Percentiles rank a stretch among this genome's conserved stretches.
phyloP scores from a whole-genome alignment of 2,888 invertebrate genomes.

The Leptinotarsa haldemani region DNA sequence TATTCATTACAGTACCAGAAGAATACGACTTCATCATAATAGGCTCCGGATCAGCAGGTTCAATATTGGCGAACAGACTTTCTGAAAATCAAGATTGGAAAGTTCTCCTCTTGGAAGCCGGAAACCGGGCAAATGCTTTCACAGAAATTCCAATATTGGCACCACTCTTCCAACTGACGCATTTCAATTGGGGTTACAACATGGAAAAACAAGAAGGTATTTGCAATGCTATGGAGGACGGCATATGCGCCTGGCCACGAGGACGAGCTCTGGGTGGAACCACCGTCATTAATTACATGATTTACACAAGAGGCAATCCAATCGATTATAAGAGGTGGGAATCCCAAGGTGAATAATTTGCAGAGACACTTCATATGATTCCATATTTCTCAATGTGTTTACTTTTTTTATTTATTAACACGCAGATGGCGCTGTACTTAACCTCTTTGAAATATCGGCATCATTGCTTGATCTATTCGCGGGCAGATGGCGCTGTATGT shows the following conservation, averaged over 20 bases:
- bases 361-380: not conserved
- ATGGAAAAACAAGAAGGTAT: constrained; percentile 57
- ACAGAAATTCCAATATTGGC: constrained; percentile 61
- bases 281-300: constrained; percentile 65
- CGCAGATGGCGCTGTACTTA: too few species aligned
- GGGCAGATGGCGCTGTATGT: too few species aligned
- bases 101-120: constrained; percentile 58
- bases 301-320: constrained; percentile 71
- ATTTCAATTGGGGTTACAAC: constrained; percentile 64
- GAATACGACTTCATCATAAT: constrained; percentile 66
- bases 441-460: too few species aligned
- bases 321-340: constrained; percentile 78
- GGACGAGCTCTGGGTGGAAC: constrained; percentile 72
- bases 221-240: constrained; percentile 39
- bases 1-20: constrained; percentile 27
- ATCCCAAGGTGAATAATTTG: constrained; percentile 40
- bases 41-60: constrained; percentile 67
- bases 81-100: constrained; percentile 65
- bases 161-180: constrained; percentile 61
- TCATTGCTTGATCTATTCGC: too few species aligned
- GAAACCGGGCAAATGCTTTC: constrained; percentile 60
- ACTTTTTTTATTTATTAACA: too few species aligned
- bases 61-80: constrained; percentile 67
- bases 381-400: not conserved
- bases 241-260: constrained; percentile 64